Evolutionary conservation across 2,797 vertebrate species (phyloP).

Genomic region (Aldrovandia affinis): DNA sequence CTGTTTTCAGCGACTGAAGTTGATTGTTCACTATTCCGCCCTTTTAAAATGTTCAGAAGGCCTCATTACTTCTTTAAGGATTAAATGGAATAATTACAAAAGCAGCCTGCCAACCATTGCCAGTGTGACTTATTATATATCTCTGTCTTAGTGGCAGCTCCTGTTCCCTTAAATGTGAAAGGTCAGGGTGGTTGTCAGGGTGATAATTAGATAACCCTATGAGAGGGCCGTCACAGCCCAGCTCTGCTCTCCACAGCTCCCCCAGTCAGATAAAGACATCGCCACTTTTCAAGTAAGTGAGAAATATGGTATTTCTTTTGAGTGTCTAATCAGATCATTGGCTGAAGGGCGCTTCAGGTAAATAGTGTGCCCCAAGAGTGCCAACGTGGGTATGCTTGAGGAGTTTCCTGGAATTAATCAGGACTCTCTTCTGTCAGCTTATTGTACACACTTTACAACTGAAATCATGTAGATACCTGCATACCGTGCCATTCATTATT

Average conservation of each 20-base stretch:
- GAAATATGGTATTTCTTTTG: slow-evolving; percentile 34
- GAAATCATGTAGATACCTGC: slow-evolving; percentile 8
- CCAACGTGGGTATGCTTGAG: slow-evolving; percentile 10
- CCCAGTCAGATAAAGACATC: slow-evolving; percentile 58
- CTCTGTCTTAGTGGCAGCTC: slow-evolving; percentile 67
- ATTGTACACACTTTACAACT: neutral
- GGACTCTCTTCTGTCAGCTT: neutral
- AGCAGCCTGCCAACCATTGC: slow-evolving; percentile 44
- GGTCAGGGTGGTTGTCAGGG: slow-evolving; percentile 75
- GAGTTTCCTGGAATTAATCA: neutral
- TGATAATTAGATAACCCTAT: slow-evolving; percentile 76
- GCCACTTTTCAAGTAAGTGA: slow-evolving; percentile 65
- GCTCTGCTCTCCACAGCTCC: slow-evolving; percentile 55
- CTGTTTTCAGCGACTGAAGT: neutral
- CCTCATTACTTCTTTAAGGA: slow-evolving; percentile 60
- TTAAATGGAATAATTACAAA: slow-evolving; percentile 69
- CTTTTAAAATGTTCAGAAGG: slow-evolving; percentile 29
- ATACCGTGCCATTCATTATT: neutral
- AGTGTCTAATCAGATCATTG: slow-evolving; percentile 41
- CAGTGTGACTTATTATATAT: slow-evolving; percentile 65
- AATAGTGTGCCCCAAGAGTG: slow-evolving; percentile 20
- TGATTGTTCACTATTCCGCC: neutral
- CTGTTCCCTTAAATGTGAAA: slow-evolving; percentile 73
- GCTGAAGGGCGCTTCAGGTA: slow-evolving; percentile 35
- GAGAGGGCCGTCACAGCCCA: slow-evolving; percentile 64